Evolutionary conservation across 2,113 vertebrate genomes (phyloP), one percentile per base, ranked within the genome.

Genomic region (Epinephelus fuscoguttatus): DNA sequence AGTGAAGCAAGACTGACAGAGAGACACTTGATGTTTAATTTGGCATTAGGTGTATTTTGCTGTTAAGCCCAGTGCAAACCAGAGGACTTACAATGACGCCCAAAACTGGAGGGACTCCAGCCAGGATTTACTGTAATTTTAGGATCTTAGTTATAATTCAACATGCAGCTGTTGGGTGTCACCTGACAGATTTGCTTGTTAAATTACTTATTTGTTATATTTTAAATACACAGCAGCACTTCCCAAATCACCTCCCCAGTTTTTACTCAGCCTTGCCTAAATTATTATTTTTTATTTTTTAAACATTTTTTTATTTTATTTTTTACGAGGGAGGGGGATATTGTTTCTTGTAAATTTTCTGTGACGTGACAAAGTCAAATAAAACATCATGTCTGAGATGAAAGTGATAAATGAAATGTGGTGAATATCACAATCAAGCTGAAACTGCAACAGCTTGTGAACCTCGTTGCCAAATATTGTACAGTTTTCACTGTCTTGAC

Each of bases 211-310:
- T 61, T 42, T 61, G 10, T 75, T 59, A 42, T 6, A 53, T 57
- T 10, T 6, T 37, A 1, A 30, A 75, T 33, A 56, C 64, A 76
- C 25, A 53, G 15, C 25, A 69, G 70, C 62, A 55, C 17, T 66
- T 50, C 33, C 6, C 13, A 52, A 67, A 52, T 37, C 18, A 12
- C 3, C 18, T 49, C 57, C 13, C 30, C 66, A 72, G n/a, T 68
- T 79, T 83, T 63, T 23, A 59, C 53, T 50, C 75, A 59, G 47
- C 60, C 40, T 49, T 61, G 37, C 21, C 30, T 87, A 83, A 87
- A 66, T 79, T 82, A 86, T 78, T 74, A 19, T 42, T 73, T 56
- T 40, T 13, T 40, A 18, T 64, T 66, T 47, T 0, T 40, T 17
- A 27, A 3, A 27, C 27, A 27, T 27, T 27, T 27, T 27, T 27